Evolutionary conservation across 2,113 vertebrate species (phyloP).

Genomic region (Nasalis larvatus): DNA sequence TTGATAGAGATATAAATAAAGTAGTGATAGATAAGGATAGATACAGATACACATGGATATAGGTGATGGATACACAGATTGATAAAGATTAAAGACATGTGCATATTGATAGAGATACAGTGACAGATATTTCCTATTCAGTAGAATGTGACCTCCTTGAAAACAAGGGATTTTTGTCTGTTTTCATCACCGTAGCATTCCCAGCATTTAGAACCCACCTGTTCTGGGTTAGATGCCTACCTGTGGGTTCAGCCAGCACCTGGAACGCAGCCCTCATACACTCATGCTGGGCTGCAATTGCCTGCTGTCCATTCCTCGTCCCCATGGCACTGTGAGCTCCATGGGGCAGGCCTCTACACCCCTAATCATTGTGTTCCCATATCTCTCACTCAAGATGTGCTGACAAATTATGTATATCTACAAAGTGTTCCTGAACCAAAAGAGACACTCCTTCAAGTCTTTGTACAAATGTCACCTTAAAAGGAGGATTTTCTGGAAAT

Average conservation of each 20-base stretch:
- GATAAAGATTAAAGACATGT: neutral
- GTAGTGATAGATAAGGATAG: no score
- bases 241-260: neutral
- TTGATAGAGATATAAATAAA: neutral
- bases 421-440: neutral
- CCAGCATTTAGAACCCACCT: neutral
- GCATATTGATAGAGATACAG: neutral
- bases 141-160: neutral
- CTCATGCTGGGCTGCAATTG: accelerated
- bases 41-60: neutral
- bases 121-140: no score
- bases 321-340: accelerated
- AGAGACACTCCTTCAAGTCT: neutral
- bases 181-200: neutral
- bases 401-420: no score
- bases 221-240: neutral
- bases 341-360: neutral
- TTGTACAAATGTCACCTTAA: no score
- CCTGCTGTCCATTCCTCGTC: accelerated
- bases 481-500: neutral
- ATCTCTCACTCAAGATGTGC: neutral
- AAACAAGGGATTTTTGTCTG: neutral
- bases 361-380: accelerated
- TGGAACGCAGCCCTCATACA: accelerated
- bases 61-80: neutral